A percentile compares a stretch with the other conserved stretches of the same genome.
phyloP scores from a whole-genome alignment of 2,113 vertebrate species.

The Labeo rohita region DNA sequence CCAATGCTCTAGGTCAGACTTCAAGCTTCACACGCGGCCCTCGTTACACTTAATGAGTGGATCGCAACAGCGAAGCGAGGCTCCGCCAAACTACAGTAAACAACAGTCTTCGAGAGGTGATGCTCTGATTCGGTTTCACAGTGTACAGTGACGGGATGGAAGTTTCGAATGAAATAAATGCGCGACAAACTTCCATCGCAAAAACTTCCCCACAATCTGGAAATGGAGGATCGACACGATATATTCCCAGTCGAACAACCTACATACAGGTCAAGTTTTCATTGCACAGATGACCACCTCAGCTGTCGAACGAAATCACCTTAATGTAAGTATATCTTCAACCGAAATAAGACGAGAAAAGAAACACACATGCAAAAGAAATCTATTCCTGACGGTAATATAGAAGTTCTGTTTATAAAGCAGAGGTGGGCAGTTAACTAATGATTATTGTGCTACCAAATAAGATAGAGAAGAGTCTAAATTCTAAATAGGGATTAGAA shows the following conservation, averaged over 20 bases:
- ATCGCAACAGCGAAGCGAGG: slow-evolving; percentile 56
- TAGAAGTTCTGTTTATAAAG: slow-evolving; percentile 73
- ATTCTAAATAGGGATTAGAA: slow-evolving; percentile 74
- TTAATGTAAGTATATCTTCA: slow-evolving; percentile 65
- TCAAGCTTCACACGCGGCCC: slow-evolving; percentile 68
- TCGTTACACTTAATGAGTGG: slow-evolving; percentile 46
- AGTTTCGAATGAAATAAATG: slow-evolving; percentile 50
- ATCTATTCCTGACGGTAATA: slow-evolving; percentile 70
- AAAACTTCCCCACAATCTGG: slow-evolving; percentile 59
- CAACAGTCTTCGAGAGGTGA: slow-evolving; percentile 52
- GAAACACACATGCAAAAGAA: slow-evolving; percentile 56
- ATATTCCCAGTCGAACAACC: slow-evolving; percentile 55
- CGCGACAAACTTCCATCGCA: slow-evolving; percentile 35
- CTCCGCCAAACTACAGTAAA: slow-evolving; percentile 42
- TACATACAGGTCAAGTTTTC: slow-evolving; percentile 69
- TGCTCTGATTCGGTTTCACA: slow-evolving; percentile 57
- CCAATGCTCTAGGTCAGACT: slow-evolving; percentile 61
- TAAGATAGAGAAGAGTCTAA: slow-evolving; percentile 74
- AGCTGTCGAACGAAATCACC: slow-evolving; percentile 39
- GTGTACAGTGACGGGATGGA: slow-evolving; percentile 59
- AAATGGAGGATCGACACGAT: slow-evolving; percentile 58
- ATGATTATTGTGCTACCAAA: slow-evolving; percentile 80
- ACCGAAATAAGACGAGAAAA: slow-evolving; percentile 67
- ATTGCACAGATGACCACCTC: slow-evolving; percentile 66
- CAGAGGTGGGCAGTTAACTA: slow-evolving; percentile 73